Base-by-base conservation (phyloP, 2,888 invertebrate species). In the Bellardia pandia region DNA sequence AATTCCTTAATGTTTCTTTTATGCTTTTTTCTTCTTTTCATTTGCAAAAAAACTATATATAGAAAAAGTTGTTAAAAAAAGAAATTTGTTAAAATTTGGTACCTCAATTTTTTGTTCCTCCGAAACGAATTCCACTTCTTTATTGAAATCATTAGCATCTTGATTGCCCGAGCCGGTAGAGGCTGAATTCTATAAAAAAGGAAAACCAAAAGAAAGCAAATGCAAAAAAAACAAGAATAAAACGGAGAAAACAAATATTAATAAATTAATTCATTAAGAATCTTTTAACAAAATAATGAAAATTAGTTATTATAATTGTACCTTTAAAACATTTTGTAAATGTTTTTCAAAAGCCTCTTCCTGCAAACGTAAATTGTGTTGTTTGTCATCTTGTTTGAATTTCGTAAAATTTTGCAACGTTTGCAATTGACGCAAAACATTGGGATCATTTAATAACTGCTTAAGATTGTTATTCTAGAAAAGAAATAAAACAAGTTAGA, bases 351-450 rank as follows among this genome's bases (percentile, higher is more conserved):
- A 96, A 89, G 96, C 96, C 69, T 96, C 96, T 90, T 96, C 96
- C 89, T 96, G 96, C 89, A 96, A 95, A 88, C 96, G 95, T 95
- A 96, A 95, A 91, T 96, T 96, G 88, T 96, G 94, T 91, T 96
- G 96, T 88, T 96, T 96, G 87, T 96, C 95, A 91, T 95, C 95
- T 89, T 96, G 95, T 89, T 94, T 94, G 84, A 93, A 92, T 85
- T 93, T 93, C 71, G 92, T 93, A 77, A 94, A 92, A 88, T 93
- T 94, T 91, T 97, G 96, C 87, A 97, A 93, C 23, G 96, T 98
- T 92, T 98, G 98, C 71, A 99, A 94, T 91, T 98, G 98, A 79
- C 98, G 95, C 93, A 99, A 94, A 62, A 99, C 96, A 94, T 98
- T 97, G 0, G 98, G 97, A 94, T 98, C 98, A 75, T 96, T 96